Percentiles rank a stretch among this genome's conserved stretches.
Conservation (phyloP, 1,140 invertebrate species). For the Drusus annulatus region DNA sequence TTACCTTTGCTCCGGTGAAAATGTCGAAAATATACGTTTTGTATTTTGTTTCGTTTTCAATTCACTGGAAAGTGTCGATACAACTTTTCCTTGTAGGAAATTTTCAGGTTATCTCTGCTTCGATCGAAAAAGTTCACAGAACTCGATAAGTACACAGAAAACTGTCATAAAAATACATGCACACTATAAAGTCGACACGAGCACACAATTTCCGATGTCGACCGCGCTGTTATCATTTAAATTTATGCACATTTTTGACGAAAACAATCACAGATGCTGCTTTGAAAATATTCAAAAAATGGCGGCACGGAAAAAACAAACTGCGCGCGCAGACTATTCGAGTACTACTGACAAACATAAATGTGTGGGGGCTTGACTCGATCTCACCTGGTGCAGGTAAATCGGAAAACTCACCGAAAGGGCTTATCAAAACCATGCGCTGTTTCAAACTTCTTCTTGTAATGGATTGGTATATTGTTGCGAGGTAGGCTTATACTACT, state of each 20-base stretch:
- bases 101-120: constrained; percentile 1
- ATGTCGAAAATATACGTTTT: no score
- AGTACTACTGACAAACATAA: constrained; percentile 21
- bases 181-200: neutral
- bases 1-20: no score
- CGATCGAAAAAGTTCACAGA: neutral
- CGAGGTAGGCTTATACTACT: neutral
- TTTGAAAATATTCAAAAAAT: constrained; percentile 13
- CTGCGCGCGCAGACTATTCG: constrained; percentile 32
- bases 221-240: neutral
- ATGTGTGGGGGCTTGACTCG: constrained; percentile 1
- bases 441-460: neutral
- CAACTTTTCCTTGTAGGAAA: neutral
- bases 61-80: neutral
- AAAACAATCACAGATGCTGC: constrained; percentile 28
- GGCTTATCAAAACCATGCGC: neutral
- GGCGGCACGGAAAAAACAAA: constrained; percentile 37
- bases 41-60: neutral
- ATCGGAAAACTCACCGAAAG: neutral
- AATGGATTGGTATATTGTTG: neutral
- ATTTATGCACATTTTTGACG: constrained; percentile 7
- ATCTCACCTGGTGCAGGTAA: neutral
- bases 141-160: constrained; percentile 8
- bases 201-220: neutral
- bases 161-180: neutral